Evolutionary conservation across 2,113 vertebrate species (phyloP), one percentile per base, ranked within the genome.

Genomic region (Orcinus orca): DNA sequence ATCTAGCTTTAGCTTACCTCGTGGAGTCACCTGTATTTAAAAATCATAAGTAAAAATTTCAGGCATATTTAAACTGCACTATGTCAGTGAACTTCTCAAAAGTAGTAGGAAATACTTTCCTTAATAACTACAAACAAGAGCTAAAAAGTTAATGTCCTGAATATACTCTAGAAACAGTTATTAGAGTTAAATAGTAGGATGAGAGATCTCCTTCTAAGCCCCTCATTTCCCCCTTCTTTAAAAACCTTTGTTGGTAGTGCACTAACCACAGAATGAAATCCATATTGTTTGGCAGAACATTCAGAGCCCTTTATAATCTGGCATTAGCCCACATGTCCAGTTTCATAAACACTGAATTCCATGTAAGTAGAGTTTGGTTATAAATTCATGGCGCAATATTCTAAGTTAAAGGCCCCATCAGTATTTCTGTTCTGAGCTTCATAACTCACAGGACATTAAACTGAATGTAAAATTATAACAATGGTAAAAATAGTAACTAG

Each of bases 311-410:
- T 92, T 70, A 77, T 2, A 80, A 13, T 67, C 58, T 74, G 36
- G 6, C 88, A 36, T 44, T 84, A 77, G 65, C 55, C 11, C 17
- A 25, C 5, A 7, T 89, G 50, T 44, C 68, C 60, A 65, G 6
- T 91, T 90, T 95, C 29, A 36, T 67, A 76, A 76, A 67, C 74
- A 79, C 82, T 90, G 62, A 81, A 60, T 94, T 84, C 55, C 79
- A 0, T 47, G 33, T 81, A 55, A 70, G 15, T 18, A 55, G 38
- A 68, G 3, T 93, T 89, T 82, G 36, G 14, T 92, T 95, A 60
- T 71, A 63, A 84, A 95, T 15, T 95, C 4, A 7, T 44, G 12
- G 17, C 8, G 23, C 55, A 93, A 18, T 86, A 93, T 67, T 91
- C 47, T 95, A 84, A 36, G 55, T 83, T 93, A 74, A 88, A 85